Evolutionary conservation across 2,888 invertebrate species (phyloP).

Genomic region (Eupithecia dodoneata): DNA sequence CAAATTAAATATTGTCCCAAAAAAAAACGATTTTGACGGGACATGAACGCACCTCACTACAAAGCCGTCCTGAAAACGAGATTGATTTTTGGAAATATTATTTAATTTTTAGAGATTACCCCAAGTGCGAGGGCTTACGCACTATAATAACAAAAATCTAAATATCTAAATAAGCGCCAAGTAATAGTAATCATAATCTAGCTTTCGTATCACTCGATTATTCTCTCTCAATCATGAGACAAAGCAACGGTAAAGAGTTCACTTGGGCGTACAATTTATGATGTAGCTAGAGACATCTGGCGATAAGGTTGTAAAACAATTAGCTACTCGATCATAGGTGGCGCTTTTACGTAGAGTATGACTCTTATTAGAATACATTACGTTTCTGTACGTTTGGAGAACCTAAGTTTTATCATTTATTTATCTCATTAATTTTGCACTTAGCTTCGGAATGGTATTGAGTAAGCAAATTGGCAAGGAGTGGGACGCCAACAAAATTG

Average conservation of each 20-base stretch:
- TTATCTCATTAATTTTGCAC: background rate
- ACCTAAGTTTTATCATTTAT: background rate
- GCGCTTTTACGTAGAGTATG: constrained; percentile 48
- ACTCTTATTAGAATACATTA: background rate
- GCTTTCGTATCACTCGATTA: background rate
- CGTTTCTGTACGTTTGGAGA: background rate
- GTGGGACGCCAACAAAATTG: background rate
- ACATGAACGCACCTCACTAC: too few species aligned
- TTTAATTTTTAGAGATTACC: too few species aligned
- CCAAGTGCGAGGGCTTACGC: too few species aligned
- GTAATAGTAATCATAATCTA: background rate
- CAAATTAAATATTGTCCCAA: too few species aligned
- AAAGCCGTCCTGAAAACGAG: too few species aligned
- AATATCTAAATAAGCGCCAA: too few species aligned
- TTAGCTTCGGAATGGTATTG: background rate
- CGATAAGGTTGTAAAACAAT: constrained; percentile 47
- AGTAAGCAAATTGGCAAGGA: background rate
- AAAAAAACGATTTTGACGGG: too few species aligned
- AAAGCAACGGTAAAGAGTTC: background rate
- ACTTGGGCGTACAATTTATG: background rate
- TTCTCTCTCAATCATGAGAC: background rate
- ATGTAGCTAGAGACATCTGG: constrained; percentile 59
- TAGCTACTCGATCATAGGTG: constrained; percentile 68
- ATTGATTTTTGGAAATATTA: too few species aligned
- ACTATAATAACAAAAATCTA: too few species aligned